phyloP scores from a whole-genome alignment of 1,140 invertebrate genomes.

The Riptortus pedestris region DNA sequence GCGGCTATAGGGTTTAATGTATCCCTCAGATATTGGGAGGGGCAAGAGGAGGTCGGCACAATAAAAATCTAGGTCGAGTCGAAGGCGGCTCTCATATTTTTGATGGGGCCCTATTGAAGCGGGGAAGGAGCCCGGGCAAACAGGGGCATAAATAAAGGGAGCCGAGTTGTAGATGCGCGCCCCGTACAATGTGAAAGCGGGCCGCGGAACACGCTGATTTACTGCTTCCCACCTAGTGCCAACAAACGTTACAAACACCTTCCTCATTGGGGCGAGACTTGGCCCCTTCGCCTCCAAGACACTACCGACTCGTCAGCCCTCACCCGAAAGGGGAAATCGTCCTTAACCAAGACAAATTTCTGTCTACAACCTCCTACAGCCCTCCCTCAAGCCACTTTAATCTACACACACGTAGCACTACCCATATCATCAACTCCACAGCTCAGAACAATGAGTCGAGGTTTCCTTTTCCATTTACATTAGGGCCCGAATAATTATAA shows the following conservation, averaged over 20 bases:
- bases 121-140: neutral
- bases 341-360: neutral
- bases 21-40: neutral
- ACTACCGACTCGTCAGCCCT: neutral
- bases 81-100: neutral
- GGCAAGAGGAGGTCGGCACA: neutral
- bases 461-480: no score
- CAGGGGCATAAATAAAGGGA: constrained; percentile 13
- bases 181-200: neutral
- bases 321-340: neutral
- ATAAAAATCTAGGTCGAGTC: neutral
- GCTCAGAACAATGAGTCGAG: no score
- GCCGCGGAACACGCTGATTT: neutral
- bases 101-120: neutral
- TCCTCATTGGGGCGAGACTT: constrained; percentile 5
- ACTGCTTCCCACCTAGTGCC: constrained; percentile 14
- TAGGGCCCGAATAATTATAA: no score
- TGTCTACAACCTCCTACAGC: neutral
- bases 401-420: no score
- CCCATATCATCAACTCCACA: no score
- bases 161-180: neutral
- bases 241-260: constrained; percentile 18
- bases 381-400: no score
- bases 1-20: neutral
- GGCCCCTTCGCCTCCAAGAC: neutral